Base-by-base conservation (phyloP, 2,113 vertebrate species). In the Fulmarus glacialis region DNA sequence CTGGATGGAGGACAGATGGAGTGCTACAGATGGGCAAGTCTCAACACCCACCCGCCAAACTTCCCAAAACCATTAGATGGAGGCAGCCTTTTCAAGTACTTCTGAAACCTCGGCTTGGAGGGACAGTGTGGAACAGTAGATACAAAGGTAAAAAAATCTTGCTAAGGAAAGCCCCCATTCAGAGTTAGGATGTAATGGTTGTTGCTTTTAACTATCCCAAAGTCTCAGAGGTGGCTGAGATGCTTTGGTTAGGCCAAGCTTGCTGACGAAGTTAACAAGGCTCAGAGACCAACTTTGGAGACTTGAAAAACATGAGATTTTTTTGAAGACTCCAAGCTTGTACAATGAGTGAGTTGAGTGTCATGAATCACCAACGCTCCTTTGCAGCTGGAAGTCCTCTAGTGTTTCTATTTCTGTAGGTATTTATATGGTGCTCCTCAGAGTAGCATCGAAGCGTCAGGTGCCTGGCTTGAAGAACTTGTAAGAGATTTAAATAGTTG, bases 271-370 rank as follows among this genome's bases (percentile, higher is more conserved):
- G 30, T 48, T 82, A 52, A 36, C 13, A 56, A 26, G 20, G 26
- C 40, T 79, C 5, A 40, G 58, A 80, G 29, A 64, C 15, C 21
- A 60, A 1, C 56, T 84, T 74, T 67, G 74, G 30, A 52, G 19
- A 62, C 36, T 21, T 52, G 30, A 62, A 88, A 73, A 86, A 45
- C 1, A 21, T 1, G 17, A 70, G 40, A 38, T 42, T 85, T 34
- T 52, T 52, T 38, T 30, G 11, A 79, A 80, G 55, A 64, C 8
- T 40, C 10, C 27, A 58, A 15, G 40, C 12, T 80, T 18, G 12
- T 80, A 40, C 0, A 0, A 4, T 75, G 71, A 40, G 17, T 0
- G 0, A 50, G 30, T n/a, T 66, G 53, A 36, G 24, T 21, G 42
- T 50, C 18, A 1, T 19, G n/a, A 71, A 42, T 82, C 1, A 9